Base-by-base conservation (phyloP, 2,888 invertebrate species). In the Tetranychus piercei region DNA sequence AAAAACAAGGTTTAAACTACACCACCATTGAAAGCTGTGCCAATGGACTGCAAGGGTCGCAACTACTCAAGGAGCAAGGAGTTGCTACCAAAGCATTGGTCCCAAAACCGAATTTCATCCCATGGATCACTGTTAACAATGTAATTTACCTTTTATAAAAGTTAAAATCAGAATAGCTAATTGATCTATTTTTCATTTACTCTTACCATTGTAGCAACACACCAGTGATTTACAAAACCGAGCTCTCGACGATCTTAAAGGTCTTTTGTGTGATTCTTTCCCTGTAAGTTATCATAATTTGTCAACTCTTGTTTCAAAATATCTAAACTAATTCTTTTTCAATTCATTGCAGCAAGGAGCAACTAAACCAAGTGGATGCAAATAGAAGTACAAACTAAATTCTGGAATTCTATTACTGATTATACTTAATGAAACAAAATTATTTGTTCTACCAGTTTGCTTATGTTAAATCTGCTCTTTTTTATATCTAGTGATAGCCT, bases 71-170 rank as follows among this genome's bases (percentile, higher is more conserved):
- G 20, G 72, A 18, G 11, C 11, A 9, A 11, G 72, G 72, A 44
- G 11, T 22, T n/a, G 44, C 34, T n/a, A 71, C 72, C 20, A 34
- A 71, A 71, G 44, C 76, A 1, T 72, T 77, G 34, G 34, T 71
- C 1, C 77, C 77, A 3, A 18, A 64, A 23, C 75, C 75, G 9
- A 44, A 69, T 11, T 77, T 76, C 55, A 75, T 76, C 70, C 77
- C 77, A 1, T 76, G 76, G 76, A 73, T 76, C 11, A 77, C 75
- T 6, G 64, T 77, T 11, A 77, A 76, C 55, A 55, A 55, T 55
- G 34, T 34, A 34, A 34, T 34, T 34, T 34, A 34, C 34, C 34
- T 34, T 5, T 34, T 5, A 34, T 34, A 0, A 34, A 34, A 34
- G 3, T 34, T 5, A 34, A 34, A 34, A 34, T 34, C 34, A 1